Evolutionary conservation across 2,797 vertebrate species (phyloP), one percentile per base, ranked within the genome.

Genomic region (Galagoides demidoff): DNA sequence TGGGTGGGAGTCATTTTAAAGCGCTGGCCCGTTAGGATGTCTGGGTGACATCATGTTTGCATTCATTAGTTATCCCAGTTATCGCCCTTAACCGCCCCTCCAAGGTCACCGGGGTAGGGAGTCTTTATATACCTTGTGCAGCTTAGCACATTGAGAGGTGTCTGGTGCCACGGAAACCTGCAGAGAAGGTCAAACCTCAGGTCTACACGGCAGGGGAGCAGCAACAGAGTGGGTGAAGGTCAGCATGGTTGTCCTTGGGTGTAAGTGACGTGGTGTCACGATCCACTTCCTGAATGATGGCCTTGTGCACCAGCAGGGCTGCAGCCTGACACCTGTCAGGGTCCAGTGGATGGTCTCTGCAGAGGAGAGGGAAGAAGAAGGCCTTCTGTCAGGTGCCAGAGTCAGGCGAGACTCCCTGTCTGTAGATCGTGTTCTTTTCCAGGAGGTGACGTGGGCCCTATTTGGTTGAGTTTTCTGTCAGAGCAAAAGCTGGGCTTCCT

Each of bases 41-140:
- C 17, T 52, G 8, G 25, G 17, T 43, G 68, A 37, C 29, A 49
- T 49, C 39, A 27, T 57, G 63, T 59, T 34, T 92, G 22, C 45
- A 89, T 78, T 78, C 0, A 0, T 86, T 79, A 14, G 29, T 73
- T 89, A 13, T 52, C 49, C 4, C 19, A 74, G 17, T 43, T n/a
- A 13, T 63, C 19, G 14, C 10, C 86, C 31, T 2, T 13, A 31
- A 31, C 20, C 19, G 7, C 11, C 37, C 3, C 5, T n/a, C 39
- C 45, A 98, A 98, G 8, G 96, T 98, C 98, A 85, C 98, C 96
- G 29, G 98, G 96, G 90, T 98, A 98, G 17, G 98, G 97, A 0
- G 94, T 98, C 95, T 98, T 98, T 98, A 98, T 97, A 94, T 97
- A 98, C 94, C 98, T 97, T 0, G 97, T 98, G 94, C 98, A 98